Base-by-base conservation (phyloP, 2,797 vertebrate species). In the Centropyge bicolor region DNA sequence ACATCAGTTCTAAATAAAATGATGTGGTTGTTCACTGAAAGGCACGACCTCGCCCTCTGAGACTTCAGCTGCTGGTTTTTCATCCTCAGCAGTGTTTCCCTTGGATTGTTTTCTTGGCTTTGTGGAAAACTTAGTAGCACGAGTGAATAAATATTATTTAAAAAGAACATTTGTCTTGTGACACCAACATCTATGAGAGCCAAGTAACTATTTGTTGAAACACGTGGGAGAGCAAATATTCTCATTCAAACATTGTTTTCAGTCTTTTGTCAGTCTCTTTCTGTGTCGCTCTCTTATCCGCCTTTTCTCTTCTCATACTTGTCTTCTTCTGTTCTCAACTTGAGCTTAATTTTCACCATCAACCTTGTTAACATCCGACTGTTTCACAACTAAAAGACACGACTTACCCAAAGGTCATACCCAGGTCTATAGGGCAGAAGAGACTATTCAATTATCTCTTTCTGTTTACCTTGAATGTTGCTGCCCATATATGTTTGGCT, bases 1-100 rank as follows among this genome's bases (percentile, higher is more conserved):
- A 91, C 91, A 93, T 91, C 87, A 92, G 78, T 77, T 88, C 88
- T 91, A 92, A 92, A 94, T 92, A 87, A 89, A 88, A 88, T 78
- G 56, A 76, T 87, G 84, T 41, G 86, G 86, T 85, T 76, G 78
- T 67, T 89, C 81, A 72, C 75, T 27, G 55, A 86, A 65, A 81
- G 79, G 77, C 86, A 59, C 71, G 71, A 69, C 86, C 79, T 86
- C 81, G 40, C 86, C 84, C 89, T 87, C 76, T 38, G 75, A 87
- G 71, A 60, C 75, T 63, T 10, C 78, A 80, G 74, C 86, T 83
- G 80, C 72, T 78, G 75, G 38, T 55, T 79, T 41, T 90, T 87
- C 74, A 71, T 85, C 88, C 88, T 76, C 85, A 72, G 83, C 92
- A 67, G 68, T 86, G 84, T 90, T 92, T 90, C 56, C 36, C 56